Conservation (phyloP, 2,113 vertebrate species). For the Indicator maculatus region DNA sequence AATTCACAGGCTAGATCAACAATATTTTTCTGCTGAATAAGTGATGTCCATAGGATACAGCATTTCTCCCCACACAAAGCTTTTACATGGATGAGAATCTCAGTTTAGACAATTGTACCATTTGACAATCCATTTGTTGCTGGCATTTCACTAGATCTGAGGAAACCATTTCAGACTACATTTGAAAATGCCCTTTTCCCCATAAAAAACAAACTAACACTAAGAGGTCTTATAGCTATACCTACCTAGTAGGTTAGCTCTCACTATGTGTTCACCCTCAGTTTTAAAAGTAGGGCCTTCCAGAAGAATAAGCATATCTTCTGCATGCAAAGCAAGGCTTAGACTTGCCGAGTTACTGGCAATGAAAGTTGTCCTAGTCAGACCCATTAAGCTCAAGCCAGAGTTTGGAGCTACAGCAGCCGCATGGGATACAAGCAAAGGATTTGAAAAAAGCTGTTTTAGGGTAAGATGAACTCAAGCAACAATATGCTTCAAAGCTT, state of each 20-base stretch:
- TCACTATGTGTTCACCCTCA: not conserved
- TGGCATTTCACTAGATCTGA: not conserved
- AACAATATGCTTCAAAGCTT: conserved; percentile 41
- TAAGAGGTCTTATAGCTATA: not conserved
- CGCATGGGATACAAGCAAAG: not conserved
- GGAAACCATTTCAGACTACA: not conserved
- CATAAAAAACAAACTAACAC: not conserved
- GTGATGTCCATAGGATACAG: not conserved
- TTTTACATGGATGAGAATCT: not conserved
- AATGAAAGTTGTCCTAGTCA: not conserved
- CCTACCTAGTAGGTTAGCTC: not conserved
- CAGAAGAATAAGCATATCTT: not conserved
- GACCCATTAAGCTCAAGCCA: not conserved
- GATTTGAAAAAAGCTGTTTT: conserved; percentile 23
- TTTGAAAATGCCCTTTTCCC: not conserved
- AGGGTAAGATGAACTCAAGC: conserved; percentile 31
- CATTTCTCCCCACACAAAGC: not conserved
- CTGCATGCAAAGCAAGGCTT: not conserved
- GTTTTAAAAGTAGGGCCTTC: not conserved
- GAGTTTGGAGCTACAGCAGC: not conserved
- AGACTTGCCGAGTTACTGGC: not conserved
- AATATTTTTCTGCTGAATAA: not conserved
- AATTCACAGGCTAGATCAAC: not conserved
- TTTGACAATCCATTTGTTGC: not conserved
- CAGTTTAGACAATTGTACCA: not conserved